These are phyloP conservation scores for Clanis bilineata DNA, from an alignment of 2,888 invertebrate genomes.

Conservation along the genomic window DNA sequence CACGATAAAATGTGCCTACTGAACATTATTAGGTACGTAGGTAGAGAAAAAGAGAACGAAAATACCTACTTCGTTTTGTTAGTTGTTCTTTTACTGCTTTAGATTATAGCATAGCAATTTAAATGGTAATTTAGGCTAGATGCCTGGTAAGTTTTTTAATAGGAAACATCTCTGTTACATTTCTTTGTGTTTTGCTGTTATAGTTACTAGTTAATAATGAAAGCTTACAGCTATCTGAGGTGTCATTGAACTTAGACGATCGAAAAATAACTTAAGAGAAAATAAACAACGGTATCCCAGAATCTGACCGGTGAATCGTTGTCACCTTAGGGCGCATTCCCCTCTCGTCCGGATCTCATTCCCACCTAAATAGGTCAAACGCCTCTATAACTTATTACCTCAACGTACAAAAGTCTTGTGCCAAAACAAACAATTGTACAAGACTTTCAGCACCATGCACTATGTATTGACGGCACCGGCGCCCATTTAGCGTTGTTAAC, in stretches of 20 bases:
- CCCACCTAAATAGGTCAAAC: slow-evolving; percentile 53
- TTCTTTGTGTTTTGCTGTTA: too few species aligned
- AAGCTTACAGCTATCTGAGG: too few species aligned
- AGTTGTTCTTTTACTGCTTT: too few species aligned
- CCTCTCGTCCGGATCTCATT: slow-evolving; percentile 34
- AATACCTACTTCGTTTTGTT: too few species aligned
- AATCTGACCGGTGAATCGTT: slow-evolving; percentile 27
- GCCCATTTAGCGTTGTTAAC: background rate
- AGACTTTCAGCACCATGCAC: slow-evolving; percentile 11
- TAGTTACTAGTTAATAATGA: too few species aligned
- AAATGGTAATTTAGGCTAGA: too few species aligned
- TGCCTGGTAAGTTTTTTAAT: too few species aligned
- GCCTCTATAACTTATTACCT: slow-evolving; percentile 40
- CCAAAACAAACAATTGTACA: slow-evolving; percentile 15
- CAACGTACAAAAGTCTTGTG: slow-evolving; percentile 38
- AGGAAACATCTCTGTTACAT: too few species aligned
- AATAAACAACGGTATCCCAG: background rate
- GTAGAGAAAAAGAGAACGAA: too few species aligned
- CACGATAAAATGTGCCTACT: too few species aligned
- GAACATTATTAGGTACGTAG: too few species aligned
- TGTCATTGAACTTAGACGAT: background rate
- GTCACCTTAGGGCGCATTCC: slow-evolving; percentile 41
- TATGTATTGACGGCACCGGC: background rate
- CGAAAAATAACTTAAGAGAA: background rate
- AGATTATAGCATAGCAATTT: too few species aligned